These are phyloP conservation scores for Elegia similella DNA, from an alignment of 2,888 invertebrate species.

Conservation along the genomic window DNA sequence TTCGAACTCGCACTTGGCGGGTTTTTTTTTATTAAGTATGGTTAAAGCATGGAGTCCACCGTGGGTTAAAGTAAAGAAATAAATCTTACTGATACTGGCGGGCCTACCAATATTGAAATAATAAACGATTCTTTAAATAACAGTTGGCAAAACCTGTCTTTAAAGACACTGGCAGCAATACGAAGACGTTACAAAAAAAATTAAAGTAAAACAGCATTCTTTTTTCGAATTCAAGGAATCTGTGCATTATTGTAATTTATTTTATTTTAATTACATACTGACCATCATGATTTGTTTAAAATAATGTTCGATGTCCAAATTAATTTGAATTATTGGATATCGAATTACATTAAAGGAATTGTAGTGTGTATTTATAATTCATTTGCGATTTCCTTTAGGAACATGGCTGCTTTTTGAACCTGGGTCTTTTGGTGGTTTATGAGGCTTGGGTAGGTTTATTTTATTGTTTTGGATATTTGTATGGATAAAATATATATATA, in stretches of 20 bases:
- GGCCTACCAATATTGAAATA: neutral
- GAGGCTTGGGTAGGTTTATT: too few species aligned
- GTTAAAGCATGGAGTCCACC: too few species aligned
- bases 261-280: constrained; percentile 2
- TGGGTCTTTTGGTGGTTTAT: too few species aligned
- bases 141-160: neutral
- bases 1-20: too few species aligned
- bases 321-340: constrained; percentile 1
- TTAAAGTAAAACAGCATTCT: neutral
- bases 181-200: neutral
- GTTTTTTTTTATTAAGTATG: too few species aligned
- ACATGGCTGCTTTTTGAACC: too few species aligned
- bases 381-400: neutral
- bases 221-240: constrained; percentile 4
- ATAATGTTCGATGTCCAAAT: constrained; percentile 10
- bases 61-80: neutral
- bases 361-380: neutral
- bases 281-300: neutral
- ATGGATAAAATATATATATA: too few species aligned
- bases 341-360: neutral
- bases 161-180: neutral
- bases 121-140: neutral
- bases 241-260: neutral
- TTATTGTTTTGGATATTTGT: too few species aligned
- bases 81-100: neutral